Evolutionary conservation across 1,140 invertebrate genomes (phyloP), one percentile per base, ranked within the genome.

Genomic region (Proales similis): DNA sequence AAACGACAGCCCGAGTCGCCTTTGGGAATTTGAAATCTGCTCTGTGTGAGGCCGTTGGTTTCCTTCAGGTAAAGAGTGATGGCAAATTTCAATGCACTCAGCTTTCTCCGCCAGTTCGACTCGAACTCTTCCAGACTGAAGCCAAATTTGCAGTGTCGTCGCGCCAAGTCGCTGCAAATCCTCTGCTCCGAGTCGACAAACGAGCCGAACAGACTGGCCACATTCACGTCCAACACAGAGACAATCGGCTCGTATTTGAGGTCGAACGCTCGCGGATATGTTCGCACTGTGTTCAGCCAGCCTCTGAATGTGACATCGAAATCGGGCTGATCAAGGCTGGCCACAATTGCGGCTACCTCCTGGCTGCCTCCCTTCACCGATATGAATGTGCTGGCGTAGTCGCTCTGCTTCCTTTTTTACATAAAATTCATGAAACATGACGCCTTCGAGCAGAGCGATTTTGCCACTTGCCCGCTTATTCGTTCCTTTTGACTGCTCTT

Each of bases 281-380:
- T 57, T 19, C 45, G 51, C 24, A 57, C 51, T 26, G 51, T 57
- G 17, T 57, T 57, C 11, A 57, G 17, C 51, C 51, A 57, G 0
- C 36, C 27, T 7, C 39, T 57, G 14, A 57, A 57, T 26, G 51
- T 42, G 29, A 42, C 51, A 22, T 42, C 20, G 20, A 57, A 57
- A 17, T 57, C 51, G 1, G 51, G 51, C 29, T 57, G 51, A 14
- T 57, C 45, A 6, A 57, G 30, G 32, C 45, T 57, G 36, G 51
- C 51, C 14, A 57, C 51, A 19, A 57, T 57, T 0, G 51, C 51
- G 20, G 51, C 51, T 57, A 57, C 36, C 5, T 57, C 51, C 45
- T 57, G 51, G 45, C 51, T 57, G 24, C 51, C 51, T 17, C 51
- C 51, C 32, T 57, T 57, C 2, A 57, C 51, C 11, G 51, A 57